Evolutionary conservation across 2,113 vertebrate genomes (phyloP).

Genomic region (pig (Sus scrofa)): T2T-Sscrofa CM000812.6:248415501-248416000

Average conservation of each 20-base stretch:
- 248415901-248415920: slow-evolving; percentile 28
- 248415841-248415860: neutral
- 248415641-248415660: neutral
- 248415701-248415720: slow-evolving; percentile 28
- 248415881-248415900: neutral
- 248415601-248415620: neutral
- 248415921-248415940: neutral
- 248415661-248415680: neutral
- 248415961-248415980: neutral
- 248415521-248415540: neutral
- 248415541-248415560: neutral
- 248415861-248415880: neutral
- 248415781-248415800: slow-evolving; percentile 14
- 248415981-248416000: slow-evolving; percentile 25
- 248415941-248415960: neutral
- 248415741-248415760: neutral
- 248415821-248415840: neutral
- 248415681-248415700: neutral
- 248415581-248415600: neutral
- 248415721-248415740: neutral
- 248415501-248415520: neutral
- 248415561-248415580: neutral
- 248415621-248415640: neutral
- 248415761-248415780: neutral
- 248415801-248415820: neutral